These are phyloP conservation scores for Rhopalosiphum nymphaeae DNA, from an alignment of 2,888 invertebrate genomes.

Conservation along the genomic window DNA sequence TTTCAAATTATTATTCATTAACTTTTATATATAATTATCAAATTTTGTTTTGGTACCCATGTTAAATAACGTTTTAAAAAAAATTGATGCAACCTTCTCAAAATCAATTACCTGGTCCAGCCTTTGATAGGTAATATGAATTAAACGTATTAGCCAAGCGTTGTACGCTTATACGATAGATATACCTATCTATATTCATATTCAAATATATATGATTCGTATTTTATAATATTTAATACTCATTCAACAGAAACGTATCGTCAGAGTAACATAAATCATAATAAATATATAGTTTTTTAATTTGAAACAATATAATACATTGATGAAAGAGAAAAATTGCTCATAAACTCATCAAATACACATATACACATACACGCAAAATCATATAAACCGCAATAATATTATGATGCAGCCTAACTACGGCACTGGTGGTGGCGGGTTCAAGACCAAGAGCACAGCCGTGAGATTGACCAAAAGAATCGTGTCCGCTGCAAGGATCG, in stretches of 20 bases:
- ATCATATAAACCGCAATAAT: not conserved
- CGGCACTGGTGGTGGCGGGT: not conserved
- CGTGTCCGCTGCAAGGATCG: not conserved
- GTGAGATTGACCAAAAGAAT: not conserved
- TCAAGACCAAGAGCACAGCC: not conserved
- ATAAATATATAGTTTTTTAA: not conserved
- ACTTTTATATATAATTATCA: not conserved
- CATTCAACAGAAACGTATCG: not conserved
- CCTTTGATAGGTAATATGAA: not conserved
- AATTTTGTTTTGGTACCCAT: not conserved
- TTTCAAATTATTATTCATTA: not conserved
- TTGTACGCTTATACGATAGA: not conserved
- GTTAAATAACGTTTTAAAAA: not conserved
- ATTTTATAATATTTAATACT: not conserved
- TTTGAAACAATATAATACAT: not conserved
- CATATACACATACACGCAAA: not conserved
- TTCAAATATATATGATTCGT: not conserved
- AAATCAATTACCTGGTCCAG: not conserved
- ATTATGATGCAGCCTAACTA: not conserved
- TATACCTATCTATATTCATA: not conserved
- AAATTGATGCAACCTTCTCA: not conserved
- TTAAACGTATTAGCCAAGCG: not conserved
- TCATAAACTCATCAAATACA: not conserved
- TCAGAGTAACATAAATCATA: not conserved
- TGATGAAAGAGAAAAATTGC: not conserved